Evolutionary conservation across 2,888 invertebrate genomes (phyloP).

Genomic region (Mylabris sibirica): DNA sequence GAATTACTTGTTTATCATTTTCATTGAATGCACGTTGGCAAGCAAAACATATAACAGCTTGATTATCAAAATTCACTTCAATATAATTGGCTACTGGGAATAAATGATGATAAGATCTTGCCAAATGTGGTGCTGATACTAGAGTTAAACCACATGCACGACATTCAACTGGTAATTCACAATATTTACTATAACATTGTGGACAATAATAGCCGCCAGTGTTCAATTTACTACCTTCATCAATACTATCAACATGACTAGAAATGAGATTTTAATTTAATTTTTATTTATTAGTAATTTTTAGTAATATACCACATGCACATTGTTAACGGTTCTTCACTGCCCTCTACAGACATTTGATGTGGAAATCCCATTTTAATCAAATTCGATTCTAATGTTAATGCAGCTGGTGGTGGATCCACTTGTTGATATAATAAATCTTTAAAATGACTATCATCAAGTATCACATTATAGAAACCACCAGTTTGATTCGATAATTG

Average conservation of each 20-base stretch:
- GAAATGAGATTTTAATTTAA: constrained; percentile 40
- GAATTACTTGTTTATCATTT: constrained; percentile 70
- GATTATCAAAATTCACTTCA: constrained; percentile 72
- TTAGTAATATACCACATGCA: constrained; percentile 82
- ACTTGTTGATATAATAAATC: constrained; percentile 72
- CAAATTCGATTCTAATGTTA: constrained; percentile 75
- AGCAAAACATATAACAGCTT: constrained; percentile 73
- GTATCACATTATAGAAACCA: constrained; percentile 85
- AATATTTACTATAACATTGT: constrained; percentile 98
- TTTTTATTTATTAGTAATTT: background rate
- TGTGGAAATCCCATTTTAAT: constrained; percentile 98
- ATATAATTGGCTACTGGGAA: constrained; percentile 89
- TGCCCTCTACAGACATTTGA: constrained; percentile 68
- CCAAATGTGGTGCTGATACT: constrained; percentile 97
- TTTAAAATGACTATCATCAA: constrained; percentile 81
- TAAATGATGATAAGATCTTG: constrained; percentile 96
- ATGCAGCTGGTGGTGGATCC: constrained; percentile 77
- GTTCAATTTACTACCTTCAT: constrained; percentile 72
- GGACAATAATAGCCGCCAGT: constrained; percentile 87
- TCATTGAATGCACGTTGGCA: constrained; percentile 75
- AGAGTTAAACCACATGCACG: constrained; percentile 93
- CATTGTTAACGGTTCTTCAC: constrained; percentile 76
- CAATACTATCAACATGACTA: constrained; percentile 83
- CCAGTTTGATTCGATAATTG: constrained; percentile 85
- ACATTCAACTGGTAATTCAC: constrained; percentile 97